These are phyloP conservation scores for Phyllotis vaccarum DNA, from an alignment of 2,797 vertebrate genomes.

Conservation along the genomic window DNA sequence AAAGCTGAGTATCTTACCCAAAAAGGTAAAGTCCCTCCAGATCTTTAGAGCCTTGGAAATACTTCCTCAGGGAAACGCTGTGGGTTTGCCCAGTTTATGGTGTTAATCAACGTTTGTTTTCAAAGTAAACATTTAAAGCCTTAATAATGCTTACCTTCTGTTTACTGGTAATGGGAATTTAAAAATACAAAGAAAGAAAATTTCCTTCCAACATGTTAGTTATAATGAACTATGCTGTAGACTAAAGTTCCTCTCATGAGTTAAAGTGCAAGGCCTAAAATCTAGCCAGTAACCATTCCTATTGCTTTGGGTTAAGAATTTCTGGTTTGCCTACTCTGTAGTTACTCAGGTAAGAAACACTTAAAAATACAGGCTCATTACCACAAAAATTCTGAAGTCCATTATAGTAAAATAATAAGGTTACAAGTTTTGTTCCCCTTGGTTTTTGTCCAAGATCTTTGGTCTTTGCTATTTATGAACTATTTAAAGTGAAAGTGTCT, in stretches of 20 bases:
- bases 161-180: conserved; percentile 39
- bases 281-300: background rate
- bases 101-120: conserved; percentile 71
- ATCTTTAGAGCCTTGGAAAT: conserved; percentile 58
- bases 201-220: background rate
- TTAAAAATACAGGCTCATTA: conserved; percentile 34
- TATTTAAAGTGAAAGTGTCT: conserved; percentile 61
- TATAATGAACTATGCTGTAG: background rate
- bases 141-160: conserved; percentile 77
- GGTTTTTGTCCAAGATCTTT: conserved; percentile 70
- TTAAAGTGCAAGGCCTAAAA: background rate
- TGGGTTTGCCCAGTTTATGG: conserved; percentile 69
- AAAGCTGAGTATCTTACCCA: conserved; percentile 25
- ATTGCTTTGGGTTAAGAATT: conserved; percentile 12
- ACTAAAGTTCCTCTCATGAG: background rate
- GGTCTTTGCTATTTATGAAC: conserved; percentile 52
- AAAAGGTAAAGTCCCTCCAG: conserved; percentile 25
- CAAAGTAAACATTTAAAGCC: conserved; percentile 83
- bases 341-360: conserved; percentile 42
- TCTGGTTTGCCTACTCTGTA: conserved; percentile 46
- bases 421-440: background rate
- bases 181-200: background rate
- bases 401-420: conserved; percentile 45
- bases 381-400: conserved; percentile 50
- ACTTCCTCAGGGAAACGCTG: conserved; percentile 20